phyloP scores from a whole-genome alignment of 2,113 vertebrate genomes.

The Propithecus coquereli region DNA sequence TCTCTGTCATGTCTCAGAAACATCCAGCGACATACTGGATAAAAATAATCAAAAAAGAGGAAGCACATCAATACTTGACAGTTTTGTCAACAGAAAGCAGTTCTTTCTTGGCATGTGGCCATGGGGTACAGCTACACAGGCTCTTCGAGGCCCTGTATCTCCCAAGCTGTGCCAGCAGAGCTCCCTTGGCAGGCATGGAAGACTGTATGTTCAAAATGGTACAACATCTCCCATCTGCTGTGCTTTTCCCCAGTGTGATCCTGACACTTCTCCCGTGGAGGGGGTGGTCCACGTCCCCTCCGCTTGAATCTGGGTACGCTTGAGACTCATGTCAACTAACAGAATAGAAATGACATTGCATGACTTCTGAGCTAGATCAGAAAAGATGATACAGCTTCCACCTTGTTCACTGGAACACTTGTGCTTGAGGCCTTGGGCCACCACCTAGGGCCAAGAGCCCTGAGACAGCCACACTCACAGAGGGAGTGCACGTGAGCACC shows the following conservation, averaged over 20 bases:
- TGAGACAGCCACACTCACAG: neutral
- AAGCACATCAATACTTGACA: neutral
- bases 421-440: neutral
- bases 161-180: neutral
- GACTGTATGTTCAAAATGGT: neutral
- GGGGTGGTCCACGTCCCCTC: neutral
- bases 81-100: neutral
- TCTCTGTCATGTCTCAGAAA: neutral
- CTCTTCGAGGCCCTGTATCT: neutral
- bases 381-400: neutral
- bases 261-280: neutral
- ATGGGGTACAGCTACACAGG: neutral
- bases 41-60: neutral
- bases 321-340: neutral
- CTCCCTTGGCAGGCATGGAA: neutral
- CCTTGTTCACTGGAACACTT: neutral
- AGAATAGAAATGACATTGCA: neutral
- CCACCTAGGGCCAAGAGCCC: neutral
- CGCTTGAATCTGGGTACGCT: neutral
- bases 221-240: neutral
- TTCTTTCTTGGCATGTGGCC: neutral
- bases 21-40: neutral
- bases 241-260: neutral
- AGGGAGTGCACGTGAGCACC: neutral
- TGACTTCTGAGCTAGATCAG: neutral